These are phyloP conservation scores for Galeopterus variegatus DNA, from an alignment of 2,113 vertebrate genomes.

Conservation along the genomic window DNA sequence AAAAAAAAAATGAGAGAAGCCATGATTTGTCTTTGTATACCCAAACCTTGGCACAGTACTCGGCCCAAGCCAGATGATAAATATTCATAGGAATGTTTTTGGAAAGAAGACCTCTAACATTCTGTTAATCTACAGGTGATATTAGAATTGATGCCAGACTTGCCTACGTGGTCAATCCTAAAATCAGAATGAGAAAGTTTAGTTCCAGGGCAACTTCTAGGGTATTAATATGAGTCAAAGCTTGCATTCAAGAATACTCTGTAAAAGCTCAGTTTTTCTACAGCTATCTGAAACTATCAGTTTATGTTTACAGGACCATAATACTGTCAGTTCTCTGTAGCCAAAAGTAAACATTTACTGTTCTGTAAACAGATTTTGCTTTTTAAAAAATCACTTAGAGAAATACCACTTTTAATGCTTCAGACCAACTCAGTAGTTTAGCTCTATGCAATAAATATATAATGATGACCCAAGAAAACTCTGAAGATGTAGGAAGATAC, in stretches of 20 bases:
- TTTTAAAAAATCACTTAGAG: not conserved
- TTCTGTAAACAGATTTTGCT: not conserved
- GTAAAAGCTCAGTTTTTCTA: not conserved
- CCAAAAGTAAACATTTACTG: not conserved
- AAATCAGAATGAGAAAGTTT: not conserved
- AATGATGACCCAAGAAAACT: not conserved
- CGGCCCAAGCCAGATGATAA: not conserved
- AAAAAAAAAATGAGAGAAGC: not conserved
- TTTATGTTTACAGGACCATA: not conserved
- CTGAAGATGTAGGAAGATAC: slow-evolving; percentile 27
- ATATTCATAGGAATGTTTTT: not conserved
- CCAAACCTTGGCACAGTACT: not conserved
- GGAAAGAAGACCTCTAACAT: not conserved
- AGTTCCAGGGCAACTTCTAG: not conserved
- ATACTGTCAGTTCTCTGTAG: not conserved
- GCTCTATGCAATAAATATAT: not conserved
- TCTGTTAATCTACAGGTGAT: not conserved
- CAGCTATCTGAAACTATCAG: not conserved
- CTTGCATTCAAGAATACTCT: not conserved
- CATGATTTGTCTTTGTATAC: not conserved
- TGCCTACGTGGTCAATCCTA: not conserved
- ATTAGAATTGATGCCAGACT: not conserved
- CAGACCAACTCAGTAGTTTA: not conserved
- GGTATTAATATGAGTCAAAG: not conserved
- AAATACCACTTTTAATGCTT: slow-evolving; percentile 19